Base-by-base conservation (phyloP, 2,113 vertebrate genomes). In the Turdus rufiventris region DNA sequence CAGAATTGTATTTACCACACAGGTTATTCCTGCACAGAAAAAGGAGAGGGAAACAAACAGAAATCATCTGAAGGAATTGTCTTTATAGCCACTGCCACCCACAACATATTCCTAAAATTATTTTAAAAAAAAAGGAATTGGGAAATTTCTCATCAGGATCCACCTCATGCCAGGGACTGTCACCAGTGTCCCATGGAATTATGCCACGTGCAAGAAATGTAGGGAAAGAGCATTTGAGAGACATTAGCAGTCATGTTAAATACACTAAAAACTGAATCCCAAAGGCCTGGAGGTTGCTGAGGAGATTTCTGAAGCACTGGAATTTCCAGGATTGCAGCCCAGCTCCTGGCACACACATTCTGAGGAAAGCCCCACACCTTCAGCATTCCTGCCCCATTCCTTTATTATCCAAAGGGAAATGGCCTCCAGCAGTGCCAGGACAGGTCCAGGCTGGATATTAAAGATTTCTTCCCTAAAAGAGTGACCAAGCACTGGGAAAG, bases 401-500 rank as follows among this genome's bases (percentile, higher is more conserved):
- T 12, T 38, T 14, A 9, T 28, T 9, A 3, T 5, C 40, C 42
- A 23, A 18, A 4, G n/a, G 58, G 28, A 54, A 56, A 54, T 1
- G 18, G 21, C 10, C 48, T 54, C 58, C 24, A 54, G 33, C 3
- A 18, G 50, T 9, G 50, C 61, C 51, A 43, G 51, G 36, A 50
- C 16, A 63, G 31, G 19, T 1, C 16, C 20, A 42, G 71, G 43
- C 0, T 34, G 60, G 61, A 5, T 3, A 4, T 11, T 0, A 13
- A 25, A 40, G 6, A 20, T 31, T 50, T 28, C 16, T 50, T 10
- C 25, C 25, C 10, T 17, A 4, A 11, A 74, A 15, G 10, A 20
- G 31, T 6, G 61, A 24, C 16, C 51, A 57, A 48, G 19, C 16
- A 24, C 31, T 11, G 51, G 51, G 31, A 66, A 14, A 65, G 23